Conservation (phyloP, 2,113 vertebrate species). For the Spilogale gracilis region DNA sequence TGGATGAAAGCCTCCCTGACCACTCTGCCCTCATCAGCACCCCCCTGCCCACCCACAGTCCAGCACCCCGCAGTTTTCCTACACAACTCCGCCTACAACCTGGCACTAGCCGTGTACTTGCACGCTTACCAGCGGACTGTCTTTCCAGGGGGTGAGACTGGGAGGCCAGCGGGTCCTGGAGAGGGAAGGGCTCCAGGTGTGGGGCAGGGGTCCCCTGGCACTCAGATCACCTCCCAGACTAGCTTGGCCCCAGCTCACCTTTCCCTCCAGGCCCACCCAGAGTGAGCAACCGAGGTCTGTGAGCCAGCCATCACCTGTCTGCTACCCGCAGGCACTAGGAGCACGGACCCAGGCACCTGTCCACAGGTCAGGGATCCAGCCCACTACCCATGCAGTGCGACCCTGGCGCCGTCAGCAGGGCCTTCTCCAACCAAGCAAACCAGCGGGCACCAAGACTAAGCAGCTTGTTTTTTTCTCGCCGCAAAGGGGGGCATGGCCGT, state of each 20-base stretch:
- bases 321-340: background rate
- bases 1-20: background rate
- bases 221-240: background rate
- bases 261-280: background rate
- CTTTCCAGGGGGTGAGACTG: background rate
- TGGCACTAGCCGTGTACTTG: rapidly evolving
- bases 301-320: background rate
- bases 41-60: background rate
- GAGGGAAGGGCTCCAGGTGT: background rate
- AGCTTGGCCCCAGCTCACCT: background rate
- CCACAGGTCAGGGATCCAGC: background rate
- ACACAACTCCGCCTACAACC: background rate
- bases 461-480: background rate
- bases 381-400: background rate
- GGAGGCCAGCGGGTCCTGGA: background rate
- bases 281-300: background rate
- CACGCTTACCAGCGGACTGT: background rate
- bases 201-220: background rate
- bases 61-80: background rate
- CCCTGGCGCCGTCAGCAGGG: background rate
- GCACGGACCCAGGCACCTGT: rapidly evolving
- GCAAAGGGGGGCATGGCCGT: background rate
- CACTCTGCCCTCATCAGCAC: background rate
- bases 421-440: background rate
- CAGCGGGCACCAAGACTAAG: background rate